Conservation (phyloP, 1,140 invertebrate genomes). For the Lordiphosa mommai region DNA sequence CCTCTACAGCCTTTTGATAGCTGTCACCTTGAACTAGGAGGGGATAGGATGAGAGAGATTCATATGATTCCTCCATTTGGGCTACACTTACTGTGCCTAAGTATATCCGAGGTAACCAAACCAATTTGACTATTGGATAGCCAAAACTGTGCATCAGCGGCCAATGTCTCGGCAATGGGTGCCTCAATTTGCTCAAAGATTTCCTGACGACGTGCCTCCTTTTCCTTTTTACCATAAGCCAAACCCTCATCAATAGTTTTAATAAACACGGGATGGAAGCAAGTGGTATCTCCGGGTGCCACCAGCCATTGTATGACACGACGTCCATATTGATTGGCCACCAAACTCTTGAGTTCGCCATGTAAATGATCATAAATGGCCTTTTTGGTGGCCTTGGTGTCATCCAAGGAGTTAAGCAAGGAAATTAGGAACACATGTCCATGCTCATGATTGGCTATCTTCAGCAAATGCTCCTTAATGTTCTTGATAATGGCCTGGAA, state of each 20-base stretch:
- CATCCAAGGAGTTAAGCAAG: conserved; percentile 94
- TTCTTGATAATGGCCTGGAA: conserved; percentile 86
- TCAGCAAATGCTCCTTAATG: conserved; percentile 90
- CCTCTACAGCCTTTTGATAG: conserved; percentile 79
- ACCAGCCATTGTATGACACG: conserved; percentile 91
- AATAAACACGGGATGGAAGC: conserved; percentile 88
- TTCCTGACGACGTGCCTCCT: conserved; percentile 86
- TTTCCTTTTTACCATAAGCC: conserved; percentile 89
- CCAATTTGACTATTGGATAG: conserved; percentile 85
- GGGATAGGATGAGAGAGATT: neutral
- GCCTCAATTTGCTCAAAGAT: conserved; percentile 85
- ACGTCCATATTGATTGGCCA: conserved; percentile 86
- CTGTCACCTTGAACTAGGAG: conserved; percentile 56
- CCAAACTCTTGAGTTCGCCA: conserved; percentile 86
- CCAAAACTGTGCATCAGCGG: conserved; percentile 84
- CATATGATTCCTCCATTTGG: neutral
- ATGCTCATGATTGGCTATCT: conserved; percentile 91
- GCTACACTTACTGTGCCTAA: conserved; percentile 82
- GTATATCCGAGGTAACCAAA: conserved; percentile 86
- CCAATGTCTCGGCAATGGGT: conserved; percentile 84
- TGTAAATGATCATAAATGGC: conserved; percentile 88
- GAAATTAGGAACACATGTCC: conserved; percentile 91
- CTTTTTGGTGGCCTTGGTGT: conserved; percentile 94
- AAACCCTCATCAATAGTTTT: conserved; percentile 87
- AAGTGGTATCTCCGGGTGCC: conserved; percentile 86